phyloP scores from a whole-genome alignment of 2,888 invertebrate species.

The Caenorhabditis sp. region DNA sequence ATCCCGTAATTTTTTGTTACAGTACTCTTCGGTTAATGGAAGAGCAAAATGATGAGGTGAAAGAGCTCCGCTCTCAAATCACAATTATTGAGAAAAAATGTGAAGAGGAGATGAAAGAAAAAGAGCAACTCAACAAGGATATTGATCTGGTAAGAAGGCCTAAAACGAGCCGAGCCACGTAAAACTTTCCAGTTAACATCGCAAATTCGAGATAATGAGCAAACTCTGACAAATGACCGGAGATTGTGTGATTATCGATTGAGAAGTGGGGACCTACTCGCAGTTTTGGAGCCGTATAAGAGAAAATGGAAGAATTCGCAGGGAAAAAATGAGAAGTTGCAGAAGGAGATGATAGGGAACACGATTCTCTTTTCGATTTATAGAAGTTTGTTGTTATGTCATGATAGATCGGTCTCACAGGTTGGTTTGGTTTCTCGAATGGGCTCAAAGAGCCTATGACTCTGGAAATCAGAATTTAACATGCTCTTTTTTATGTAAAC shows the following conservation, averaged over 20 bases:
- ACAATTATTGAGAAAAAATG: constrained; percentile 13
- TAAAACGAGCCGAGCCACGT: too few species aligned
- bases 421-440: too few species aligned
- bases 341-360: constrained; percentile 32
- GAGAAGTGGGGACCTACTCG: constrained; percentile 32
- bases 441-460: too few species aligned
- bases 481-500: too few species aligned
- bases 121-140: constrained; percentile 23
- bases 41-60: constrained; percentile 34
- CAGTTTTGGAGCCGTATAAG: constrained; percentile 9
- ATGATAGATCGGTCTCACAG: constrained; percentile 15
- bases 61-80: constrained; percentile 28
- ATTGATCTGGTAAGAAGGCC: constrained; percentile 28
- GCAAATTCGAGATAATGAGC: constrained; percentile 36
- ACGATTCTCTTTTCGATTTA: constrained; percentile 24
- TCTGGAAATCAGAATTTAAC: too few species aligned
- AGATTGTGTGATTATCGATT: constrained; percentile 42
- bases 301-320: constrained; percentile 21
- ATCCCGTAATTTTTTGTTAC: neutral
- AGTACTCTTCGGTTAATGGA: constrained; percentile 25
- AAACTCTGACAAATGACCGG: constrained; percentile 30
- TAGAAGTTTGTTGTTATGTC: constrained; percentile 20
- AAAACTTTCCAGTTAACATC: constrained; percentile 24
- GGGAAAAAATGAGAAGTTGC: constrained; percentile 19
- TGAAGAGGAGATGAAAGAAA: constrained; percentile 13